phyloP scores from a whole-genome alignment of 2,113 vertebrate species.

The Microtus ochrogaster region DNA sequence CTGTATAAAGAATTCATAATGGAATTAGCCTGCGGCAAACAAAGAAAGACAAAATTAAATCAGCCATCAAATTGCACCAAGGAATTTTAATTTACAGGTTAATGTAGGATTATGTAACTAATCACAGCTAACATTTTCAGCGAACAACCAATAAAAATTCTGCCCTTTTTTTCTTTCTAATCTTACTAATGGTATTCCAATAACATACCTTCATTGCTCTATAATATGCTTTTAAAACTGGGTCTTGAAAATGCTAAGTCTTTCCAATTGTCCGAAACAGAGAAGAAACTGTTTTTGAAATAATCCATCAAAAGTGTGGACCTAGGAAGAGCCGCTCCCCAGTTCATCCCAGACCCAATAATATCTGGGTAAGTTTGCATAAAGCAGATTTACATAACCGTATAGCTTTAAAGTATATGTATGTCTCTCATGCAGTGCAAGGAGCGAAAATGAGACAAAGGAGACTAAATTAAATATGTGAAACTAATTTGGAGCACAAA shows the following conservation, averaged over 20 bases:
- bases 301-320: slow-evolving; percentile 86
- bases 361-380: slow-evolving; percentile 86
- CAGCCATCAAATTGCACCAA: slow-evolving; percentile 99
- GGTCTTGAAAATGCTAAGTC: slow-evolving; percentile 85
- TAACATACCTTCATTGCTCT: slow-evolving; percentile 88
- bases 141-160: slow-evolving; percentile 93
- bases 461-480: slow-evolving; percentile 88
- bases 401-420: slow-evolving; percentile 87
- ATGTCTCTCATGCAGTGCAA: slow-evolving; percentile 85
- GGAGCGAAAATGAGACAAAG: slow-evolving; percentile 82
- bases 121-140: slow-evolving; percentile 97
- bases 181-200: slow-evolving; percentile 89
- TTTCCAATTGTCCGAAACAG: slow-evolving; percentile 83
- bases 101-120: slow-evolving; percentile 99
- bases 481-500: slow-evolving; percentile 88
- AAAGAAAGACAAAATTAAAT: slow-evolving; percentile 99
- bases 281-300: slow-evolving; percentile 85
- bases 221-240: slow-evolving; percentile 83
- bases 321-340: slow-evolving; percentile 82
- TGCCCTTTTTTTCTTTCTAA: slow-evolving; percentile 84
- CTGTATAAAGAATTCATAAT: slow-evolving; percentile 99
- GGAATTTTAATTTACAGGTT: slow-evolving; percentile 99
- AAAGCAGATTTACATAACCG: slow-evolving; percentile 88
- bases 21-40: slow-evolving; percentile 99
- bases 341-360: slow-evolving; percentile 82